Conservation (phyloP, 2,888 invertebrate genomes). For the Nymphalis urticae region DNA sequence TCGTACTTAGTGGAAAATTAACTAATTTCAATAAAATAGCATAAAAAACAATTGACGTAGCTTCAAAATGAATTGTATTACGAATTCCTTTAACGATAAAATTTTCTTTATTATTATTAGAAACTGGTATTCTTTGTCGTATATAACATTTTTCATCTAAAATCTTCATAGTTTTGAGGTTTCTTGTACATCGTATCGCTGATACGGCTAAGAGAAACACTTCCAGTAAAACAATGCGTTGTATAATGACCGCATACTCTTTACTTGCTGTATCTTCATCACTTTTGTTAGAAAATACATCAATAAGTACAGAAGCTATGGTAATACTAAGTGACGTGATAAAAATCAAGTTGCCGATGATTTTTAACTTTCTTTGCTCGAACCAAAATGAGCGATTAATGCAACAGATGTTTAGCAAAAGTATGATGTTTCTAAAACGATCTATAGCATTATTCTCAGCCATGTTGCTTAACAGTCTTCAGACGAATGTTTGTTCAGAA, state of each 20-base stretch:
- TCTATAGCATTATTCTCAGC: neutral
- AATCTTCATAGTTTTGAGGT: slow-evolving; percentile 46
- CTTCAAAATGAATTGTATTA: slow-evolving; percentile 36
- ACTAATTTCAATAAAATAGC: slow-evolving; percentile 44
- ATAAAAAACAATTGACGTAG: slow-evolving; percentile 49
- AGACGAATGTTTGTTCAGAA: neutral
- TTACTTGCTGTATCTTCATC: neutral
- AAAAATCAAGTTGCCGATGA: slow-evolving; percentile 48
- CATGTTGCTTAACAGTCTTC: neutral
- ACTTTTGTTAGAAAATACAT: slow-evolving; percentile 38
- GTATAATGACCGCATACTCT: slow-evolving; percentile 39
- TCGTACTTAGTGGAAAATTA: slow-evolving; percentile 34
- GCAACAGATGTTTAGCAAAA: slow-evolving; percentile 54
- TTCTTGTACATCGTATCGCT: slow-evolving; percentile 42
- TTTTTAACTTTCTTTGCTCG: slow-evolving; percentile 35
- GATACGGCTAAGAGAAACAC: slow-evolving; percentile 40
- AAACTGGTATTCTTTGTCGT: neutral
- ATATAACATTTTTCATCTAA: slow-evolving; percentile 54
- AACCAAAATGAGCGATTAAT: slow-evolving; percentile 58
- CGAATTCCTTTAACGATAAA: slow-evolving; percentile 38
- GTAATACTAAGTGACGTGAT: slow-evolving; percentile 33
- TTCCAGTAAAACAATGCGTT: slow-evolving; percentile 44
- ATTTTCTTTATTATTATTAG: slow-evolving; percentile 40
- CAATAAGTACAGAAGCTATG: slow-evolving; percentile 37
- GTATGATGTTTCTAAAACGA: slow-evolving; percentile 36